Evolutionary conservation across 1,140 invertebrate genomes (phyloP), one percentile per base, ranked within the genome.

Genomic region (Coptotermes formosanus): DNA sequence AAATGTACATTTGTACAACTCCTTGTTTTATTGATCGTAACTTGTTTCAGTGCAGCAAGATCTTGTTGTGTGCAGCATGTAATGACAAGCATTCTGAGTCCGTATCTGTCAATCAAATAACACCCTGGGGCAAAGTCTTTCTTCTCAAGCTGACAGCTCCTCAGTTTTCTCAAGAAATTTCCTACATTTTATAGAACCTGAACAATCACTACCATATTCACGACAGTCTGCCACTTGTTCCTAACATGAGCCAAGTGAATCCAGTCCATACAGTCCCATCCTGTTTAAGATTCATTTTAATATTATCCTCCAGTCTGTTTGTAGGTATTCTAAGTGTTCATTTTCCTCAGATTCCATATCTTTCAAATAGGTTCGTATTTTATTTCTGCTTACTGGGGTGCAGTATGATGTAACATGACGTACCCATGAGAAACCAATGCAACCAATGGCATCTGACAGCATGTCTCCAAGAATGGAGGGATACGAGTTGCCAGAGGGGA

Each of bases 391-490:
- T 75, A 25, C n/a, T 75, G 64, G 9, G 59, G 12, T n/a, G 59
- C 19, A 19, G 21, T 19, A 83, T 48, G n/a, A 82, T 19, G 25
- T 38, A 45, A 32, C 9, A 16, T 23, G 6, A 88, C 87, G 90
- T 90, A 94, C 93, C 95, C 95, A 95, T 6, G 94, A 95, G 89
- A 95, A 95, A 85, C 95, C 95, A 82, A 95, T 93, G 88, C 93
- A 94, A 6, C 94, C 94, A 82, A 95, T 92, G 25, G 93, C 94
- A 89, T 94, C 93, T n/a, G 93, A 92, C 16, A 95, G 88, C 93
- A 95, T 94, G 88, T 95, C 94, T 7, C 93, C 95, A 12, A 96
- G 89, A 82, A 95, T 94, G 16, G 95, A 95, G 1, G 95, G 95
- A 88, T 92, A 96, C 0, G 94, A 94, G 89, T 95, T 95, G 43